Conservation (phyloP, 2,888 invertebrate genomes). For the Parnassius mnemosyne region DNA sequence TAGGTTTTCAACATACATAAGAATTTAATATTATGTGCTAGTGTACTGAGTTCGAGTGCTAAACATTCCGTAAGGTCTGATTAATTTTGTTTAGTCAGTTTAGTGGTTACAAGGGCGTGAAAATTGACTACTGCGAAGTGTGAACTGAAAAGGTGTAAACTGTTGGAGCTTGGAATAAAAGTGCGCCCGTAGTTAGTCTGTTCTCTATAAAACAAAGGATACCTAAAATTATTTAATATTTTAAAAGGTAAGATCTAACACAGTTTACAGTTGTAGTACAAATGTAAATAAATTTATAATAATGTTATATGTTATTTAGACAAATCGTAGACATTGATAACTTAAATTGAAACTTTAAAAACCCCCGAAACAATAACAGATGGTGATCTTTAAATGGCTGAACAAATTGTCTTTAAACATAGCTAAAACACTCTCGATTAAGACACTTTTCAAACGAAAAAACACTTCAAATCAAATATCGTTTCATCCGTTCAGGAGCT, state of each 20-base stretch:
- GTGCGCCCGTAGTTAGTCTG: constrained; percentile 36
- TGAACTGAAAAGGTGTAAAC: constrained; percentile 67
- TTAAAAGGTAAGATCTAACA: constrained; percentile 14
- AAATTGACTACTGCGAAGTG: constrained; percentile 67
- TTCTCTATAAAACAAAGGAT: constrained; percentile 26
- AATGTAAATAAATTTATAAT: too few species aligned
- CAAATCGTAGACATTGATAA: too few species aligned
- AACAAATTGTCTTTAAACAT: too few species aligned
- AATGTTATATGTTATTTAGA: too few species aligned
- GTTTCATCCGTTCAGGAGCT: too few species aligned
- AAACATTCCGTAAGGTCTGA: constrained; percentile 65
- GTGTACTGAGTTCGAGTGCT: constrained; percentile 67
- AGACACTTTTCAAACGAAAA: too few species aligned
- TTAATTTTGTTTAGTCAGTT: constrained; percentile 56
- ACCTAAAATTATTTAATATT: constrained; percentile 2
- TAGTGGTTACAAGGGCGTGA: constrained; percentile 69
- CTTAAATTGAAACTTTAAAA: too few species aligned
- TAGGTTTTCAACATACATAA: constrained; percentile 39
- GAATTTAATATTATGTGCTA: constrained; percentile 39
- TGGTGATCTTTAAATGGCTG: too few species aligned
- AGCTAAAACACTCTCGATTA: too few species aligned
- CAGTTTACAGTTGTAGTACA: too few species aligned
- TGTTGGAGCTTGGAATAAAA: constrained; percentile 43
- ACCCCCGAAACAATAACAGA: too few species aligned
- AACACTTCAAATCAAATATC: too few species aligned